Base-by-base conservation (phyloP, 2,888 invertebrate genomes). In the Thera obeliscata region DNA sequence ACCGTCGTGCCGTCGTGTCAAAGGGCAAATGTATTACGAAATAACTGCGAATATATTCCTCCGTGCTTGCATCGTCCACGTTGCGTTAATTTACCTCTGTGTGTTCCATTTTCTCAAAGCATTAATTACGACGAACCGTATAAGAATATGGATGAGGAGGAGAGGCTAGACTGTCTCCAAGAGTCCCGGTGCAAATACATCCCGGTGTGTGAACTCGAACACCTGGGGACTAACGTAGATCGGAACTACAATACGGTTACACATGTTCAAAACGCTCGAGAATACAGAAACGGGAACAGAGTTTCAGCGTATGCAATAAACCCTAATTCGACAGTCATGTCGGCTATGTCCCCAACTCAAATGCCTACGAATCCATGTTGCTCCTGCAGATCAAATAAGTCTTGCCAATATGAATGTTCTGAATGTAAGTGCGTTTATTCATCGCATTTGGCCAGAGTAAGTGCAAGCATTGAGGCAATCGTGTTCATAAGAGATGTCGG, bases 1-100 rank as follows among this genome's bases (percentile, higher is more conserved):
- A 88, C 87, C 4, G 90, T 90, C 2, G 91, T 87, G n/a, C 92
- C 92, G 9, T 90, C 89, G 1, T 93, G 92, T 77, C 92, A 92
- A 78, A 87, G 86, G 73, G 76, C 82, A 33, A 87, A 83, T 66
- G 88, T 91, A 22, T 72, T 91, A 11, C 87, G 87, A 71, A 91
- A 89, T 72, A 88, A 91, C 65, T 90, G 89, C 71, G 88, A 91
- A 76, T 88, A 75, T 73, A 84, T 92, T 56, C 88, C 90, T 0
- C 91, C 91, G 2, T 91, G 92, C 64, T 77, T 88, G 69, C 92
- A 92, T 75, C 86, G 83, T 5, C 92, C 92, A 52, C 88, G 90
- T 61, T 93, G 92, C 74, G 81, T 92, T 7, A 93, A 93, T 81
- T 78, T 90, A 65, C 92, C 93, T 56, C 71, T 92, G 64, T 91